phyloP scores from a whole-genome alignment of 2,113 vertebrate genomes.

The Gopherus evgoodei region DNA sequence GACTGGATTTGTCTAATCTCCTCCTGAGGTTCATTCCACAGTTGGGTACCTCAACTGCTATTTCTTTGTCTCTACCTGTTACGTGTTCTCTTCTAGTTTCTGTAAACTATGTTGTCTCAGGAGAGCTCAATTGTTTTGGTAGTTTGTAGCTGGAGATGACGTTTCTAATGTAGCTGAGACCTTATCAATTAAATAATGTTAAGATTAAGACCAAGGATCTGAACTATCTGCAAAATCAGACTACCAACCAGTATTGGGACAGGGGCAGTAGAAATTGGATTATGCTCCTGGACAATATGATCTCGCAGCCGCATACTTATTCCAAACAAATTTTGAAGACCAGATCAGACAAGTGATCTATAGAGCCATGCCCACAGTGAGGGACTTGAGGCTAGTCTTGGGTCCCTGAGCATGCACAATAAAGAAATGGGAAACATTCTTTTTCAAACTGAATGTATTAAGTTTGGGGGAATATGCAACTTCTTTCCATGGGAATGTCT shows the following conservation, averaged over 20 bases:
- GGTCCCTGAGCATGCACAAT: neutral
- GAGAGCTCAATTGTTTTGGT: neutral
- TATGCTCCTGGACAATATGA: neutral
- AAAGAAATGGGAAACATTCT: neutral
- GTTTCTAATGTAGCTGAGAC: neutral
- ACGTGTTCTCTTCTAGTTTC: neutral
- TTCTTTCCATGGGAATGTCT: neutral
- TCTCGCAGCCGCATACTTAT: neutral
- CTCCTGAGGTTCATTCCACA: neutral
- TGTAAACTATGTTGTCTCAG: neutral
- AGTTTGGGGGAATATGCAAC: neutral
- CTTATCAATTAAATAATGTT: neutral
- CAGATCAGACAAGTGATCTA: neutral
- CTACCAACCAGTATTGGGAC: neutral
- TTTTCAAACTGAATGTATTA: neutral
- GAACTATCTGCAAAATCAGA: neutral
- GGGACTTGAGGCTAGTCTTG: neutral
- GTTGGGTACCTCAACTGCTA: neutral
- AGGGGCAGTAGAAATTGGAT: neutral
- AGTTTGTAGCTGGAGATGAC: conserved; percentile 13
- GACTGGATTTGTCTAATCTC: neutral
- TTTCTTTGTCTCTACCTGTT: neutral
- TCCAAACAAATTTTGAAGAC: neutral
- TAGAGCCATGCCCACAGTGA: neutral
- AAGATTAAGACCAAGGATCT: neutral